Percentiles rank a stretch among this genome's conserved stretches.
These are phyloP conservation scores for Sarcophaga variegata DNA, from an alignment of 2,888 invertebrate genomes.

Conservation along the genomic window DNA sequence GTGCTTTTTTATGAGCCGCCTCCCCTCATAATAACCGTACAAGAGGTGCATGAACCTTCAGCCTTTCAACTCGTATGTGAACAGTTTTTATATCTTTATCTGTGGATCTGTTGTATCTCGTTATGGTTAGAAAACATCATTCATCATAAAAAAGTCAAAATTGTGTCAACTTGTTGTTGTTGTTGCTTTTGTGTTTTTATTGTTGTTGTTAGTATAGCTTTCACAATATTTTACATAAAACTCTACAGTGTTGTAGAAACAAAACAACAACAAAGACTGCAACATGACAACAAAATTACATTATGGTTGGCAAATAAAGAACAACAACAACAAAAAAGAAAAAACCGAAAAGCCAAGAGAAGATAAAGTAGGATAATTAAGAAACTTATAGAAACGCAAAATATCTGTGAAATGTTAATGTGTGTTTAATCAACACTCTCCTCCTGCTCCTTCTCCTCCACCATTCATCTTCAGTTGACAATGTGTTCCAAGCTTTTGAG, in stretches of 20 bases:
- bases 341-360: slow-evolving; percentile 5
- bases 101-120: not conserved
- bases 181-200: not conserved
- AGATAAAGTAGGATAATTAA: slow-evolving; percentile 55
- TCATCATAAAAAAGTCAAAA: slow-evolving; percentile 68
- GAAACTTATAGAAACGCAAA: slow-evolving; percentile 42
- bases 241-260: too few relatives aligned
- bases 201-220: not conserved
- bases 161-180: slow-evolving; percentile 64
- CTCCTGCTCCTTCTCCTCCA: too few relatives aligned
- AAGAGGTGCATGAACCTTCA: not conserved
- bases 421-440: not conserved
- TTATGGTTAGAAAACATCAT: slow-evolving; percentile 52
- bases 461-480: not conserved
- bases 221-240: not conserved
- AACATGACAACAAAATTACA: slow-evolving; percentile 17
- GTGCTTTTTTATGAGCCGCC: not conserved
- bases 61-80: not conserved
- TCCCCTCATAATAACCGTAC: not conserved
- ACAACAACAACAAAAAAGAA: not conserved
- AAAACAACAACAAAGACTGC: slow-evolving; percentile 3
- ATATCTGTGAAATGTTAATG: not conserved
- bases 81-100: slow-evolving; percentile 3
- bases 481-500: not conserved
- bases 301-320: slow-evolving; percentile 5